Base-by-base conservation (phyloP, 2,797 vertebrate species). In the Cynopterus sphinx region DNA sequence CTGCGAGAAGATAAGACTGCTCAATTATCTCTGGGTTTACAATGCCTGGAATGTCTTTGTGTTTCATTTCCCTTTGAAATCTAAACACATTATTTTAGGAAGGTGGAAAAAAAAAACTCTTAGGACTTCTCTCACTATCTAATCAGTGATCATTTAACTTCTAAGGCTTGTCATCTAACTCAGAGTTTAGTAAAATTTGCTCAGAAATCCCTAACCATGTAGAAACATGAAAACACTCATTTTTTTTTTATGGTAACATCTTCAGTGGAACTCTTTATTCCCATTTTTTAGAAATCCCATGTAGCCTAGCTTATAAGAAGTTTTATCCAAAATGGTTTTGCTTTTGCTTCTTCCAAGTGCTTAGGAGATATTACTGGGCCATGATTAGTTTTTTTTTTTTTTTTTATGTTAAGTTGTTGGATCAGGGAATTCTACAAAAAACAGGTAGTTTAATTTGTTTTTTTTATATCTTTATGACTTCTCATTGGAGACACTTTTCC, bases 61-160 rank as follows among this genome's bases (percentile, higher is more conserved):
- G 55, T 96, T 59, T 91, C 63, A 78, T 89, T 28, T 13, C 0
- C 15, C 36, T 90, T 59, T 79, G 75, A 94, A 92, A 87, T 73
- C 36, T 84, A 86, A 95, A 67, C n/a, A 79, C 5, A 6, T 46
- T 46, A 11, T 51, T 9, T 43, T 11, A 79, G 70, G 59, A 89
- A 91, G 24, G 67, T n/a, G 2, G 15, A 49, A 49, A 49, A 15
- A 46, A 46, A 46, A 49, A 49, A 49, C 39, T 93, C 87, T 94
- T 17, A 73, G 74, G 24, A 49, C 11, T 71, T 55, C 36, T 92
- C 17, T 83, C 36, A 70, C 19, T 81, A 4, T 87, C 6, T 89
- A 11, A 55, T 93, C 33, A 61, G 81, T 87, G 65, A 68, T 88
- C 31, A 46, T 77, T 82, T 95, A 71, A 71, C 46, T 92, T 96